Base-by-base conservation (phyloP, 37 sponge, comb jelly and placozoan genomes). In the Eunapius fragilis region DNA sequence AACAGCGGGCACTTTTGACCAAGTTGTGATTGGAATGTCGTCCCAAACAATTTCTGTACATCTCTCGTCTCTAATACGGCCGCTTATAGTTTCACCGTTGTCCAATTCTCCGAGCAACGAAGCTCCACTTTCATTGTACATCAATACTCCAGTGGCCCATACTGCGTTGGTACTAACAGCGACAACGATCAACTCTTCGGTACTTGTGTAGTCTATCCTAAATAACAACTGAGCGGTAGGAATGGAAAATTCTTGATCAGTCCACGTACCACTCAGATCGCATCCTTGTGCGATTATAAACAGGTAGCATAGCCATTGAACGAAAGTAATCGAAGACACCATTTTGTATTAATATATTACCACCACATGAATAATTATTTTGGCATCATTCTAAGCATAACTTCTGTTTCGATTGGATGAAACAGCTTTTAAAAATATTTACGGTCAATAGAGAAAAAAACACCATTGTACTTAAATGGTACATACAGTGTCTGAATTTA, bases 1-100 rank as follows among this genome's bases (percentile, higher is more conserved):
- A n/a, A 87, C 73, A 4, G 58, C 38, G 0, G 92, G 88, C 0
- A 85, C 41, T 72, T 84, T 87, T 23, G 30, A 25, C 92, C 92
- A 92, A 11, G 48, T 33, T 24, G 87, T 68, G 7, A 33, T 33
- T 24, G 87, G 37, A 0, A 33, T 9, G 27, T 31, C 50, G 3
- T 41, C 41, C 41, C 41, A 41, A 41, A 41, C 3, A 41, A 41
- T 41, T 41, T 9, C 41, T 3, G 41, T 41, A 41, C 41, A 41
- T 6, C 6, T 6, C 6, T 78, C 13, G 50, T 25, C 45, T 4
- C 58, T 25, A 23, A 85, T 45, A 10, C 2, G 6, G 7, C 85
- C 85, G 23, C 23, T 5, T 24, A 85, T 58, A 13, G 4, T 77
- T 27, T 85, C 69, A 2, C 70, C 78, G 31, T 77, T 23, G 67